A percentile compares a stretch with the other conserved stretches of the same genome.
phyloP scores from a whole-genome alignment of 2,113 vertebrate species.

The Mellivora capensis region DNA sequence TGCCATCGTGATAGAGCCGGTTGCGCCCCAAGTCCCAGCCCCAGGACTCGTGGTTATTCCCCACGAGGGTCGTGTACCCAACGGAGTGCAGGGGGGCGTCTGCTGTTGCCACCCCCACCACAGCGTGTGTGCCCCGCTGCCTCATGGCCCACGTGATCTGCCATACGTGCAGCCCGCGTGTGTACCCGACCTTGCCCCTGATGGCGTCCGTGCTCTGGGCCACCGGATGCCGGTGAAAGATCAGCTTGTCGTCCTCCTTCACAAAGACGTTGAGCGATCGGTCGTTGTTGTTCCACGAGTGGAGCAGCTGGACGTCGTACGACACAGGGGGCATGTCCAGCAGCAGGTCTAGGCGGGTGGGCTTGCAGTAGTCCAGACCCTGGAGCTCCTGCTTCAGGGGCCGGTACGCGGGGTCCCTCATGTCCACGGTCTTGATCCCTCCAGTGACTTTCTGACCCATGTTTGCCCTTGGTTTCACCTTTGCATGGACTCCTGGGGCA shows the following conservation, averaged over 20 bases:
- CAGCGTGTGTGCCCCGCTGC: conserved; percentile 95
- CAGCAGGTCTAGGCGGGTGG: conserved; percentile 93
- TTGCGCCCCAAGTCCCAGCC: conserved; percentile 98
- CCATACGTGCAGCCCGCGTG: conserved; percentile 96
- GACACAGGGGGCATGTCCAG: conserved; percentile 94
- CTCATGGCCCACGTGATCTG: conserved; percentile 99
- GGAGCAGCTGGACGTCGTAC: conserved; percentile 88
- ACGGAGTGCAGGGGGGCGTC: conserved; percentile 96
- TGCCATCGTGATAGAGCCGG: conserved; percentile 97
- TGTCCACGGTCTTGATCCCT: conserved; percentile 98
- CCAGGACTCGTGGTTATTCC: conserved; percentile 96
- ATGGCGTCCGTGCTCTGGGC: conserved; percentile 98
- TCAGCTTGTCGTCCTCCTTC: conserved; percentile 96
- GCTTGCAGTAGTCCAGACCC: conserved; percentile 93
- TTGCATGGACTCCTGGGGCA: conserved; percentile 36
- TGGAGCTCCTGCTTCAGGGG: conserved; percentile 94
- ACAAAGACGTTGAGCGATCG: conserved; percentile 98
- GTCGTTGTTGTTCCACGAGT: conserved; percentile 98
- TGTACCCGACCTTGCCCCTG: conserved; percentile 94
- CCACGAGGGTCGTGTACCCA: conserved; percentile 95
- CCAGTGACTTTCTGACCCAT: conserved; percentile 99
- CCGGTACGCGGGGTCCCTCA: conserved; percentile 94
- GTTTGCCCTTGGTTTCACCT: conserved; percentile 53
- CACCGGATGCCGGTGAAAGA: conserved; percentile 98
- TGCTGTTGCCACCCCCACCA: conserved; percentile 93